A percentile compares a stretch with the other conserved stretches of the same genome.
Conservation (phyloP, 2,113 vertebrate species). For the Tonatia bakeri region DNA sequence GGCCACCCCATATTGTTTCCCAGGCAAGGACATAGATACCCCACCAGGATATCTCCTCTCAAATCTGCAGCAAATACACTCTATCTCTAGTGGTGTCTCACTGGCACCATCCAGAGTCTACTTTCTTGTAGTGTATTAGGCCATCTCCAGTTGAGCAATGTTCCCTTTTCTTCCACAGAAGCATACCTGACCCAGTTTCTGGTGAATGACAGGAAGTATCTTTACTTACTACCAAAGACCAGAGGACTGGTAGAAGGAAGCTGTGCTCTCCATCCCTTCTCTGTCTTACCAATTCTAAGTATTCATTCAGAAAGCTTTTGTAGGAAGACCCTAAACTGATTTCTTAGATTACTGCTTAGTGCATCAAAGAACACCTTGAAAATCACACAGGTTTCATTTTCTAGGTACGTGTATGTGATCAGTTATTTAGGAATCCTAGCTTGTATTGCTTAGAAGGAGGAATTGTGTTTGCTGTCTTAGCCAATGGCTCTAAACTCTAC, state of each 20-base stretch:
- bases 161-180: not conserved
- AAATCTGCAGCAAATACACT: not conserved
- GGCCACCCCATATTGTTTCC: not conserved
- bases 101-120: not conserved
- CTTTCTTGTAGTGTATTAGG: not conserved
- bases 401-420: not conserved
- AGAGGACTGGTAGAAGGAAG: not conserved
- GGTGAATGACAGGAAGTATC: not conserved
- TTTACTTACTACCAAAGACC: not conserved
- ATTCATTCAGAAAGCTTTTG: conserved; percentile 3
- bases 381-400: not conserved
- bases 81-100: not conserved
- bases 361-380: not conserved
- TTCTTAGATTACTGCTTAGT: not conserved
- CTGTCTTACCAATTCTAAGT: not conserved
- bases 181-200: not conserved
- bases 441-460: not conserved
- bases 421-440: not conserved
- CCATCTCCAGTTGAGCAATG: not conserved
- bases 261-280: not conserved
- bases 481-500: not conserved
- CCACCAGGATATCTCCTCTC: not conserved
- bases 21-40: not conserved
- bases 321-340: not conserved
- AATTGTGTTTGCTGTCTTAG: not conserved